phyloP scores from a whole-genome alignment of 2,113 vertebrate genomes.

The Triplophysa tibetana region DNA sequence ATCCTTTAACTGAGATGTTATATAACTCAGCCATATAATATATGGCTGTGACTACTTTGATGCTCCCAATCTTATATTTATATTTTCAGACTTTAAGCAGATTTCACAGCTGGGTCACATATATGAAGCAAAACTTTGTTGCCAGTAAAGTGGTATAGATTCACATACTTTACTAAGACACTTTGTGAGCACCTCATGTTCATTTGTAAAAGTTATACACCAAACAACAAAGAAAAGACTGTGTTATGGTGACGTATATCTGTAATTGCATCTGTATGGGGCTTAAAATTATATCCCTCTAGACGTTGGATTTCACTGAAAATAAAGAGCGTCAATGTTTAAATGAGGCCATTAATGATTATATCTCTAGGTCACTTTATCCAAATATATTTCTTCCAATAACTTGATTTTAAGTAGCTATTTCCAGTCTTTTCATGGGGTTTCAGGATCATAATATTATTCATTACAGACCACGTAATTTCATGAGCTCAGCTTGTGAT shows the following conservation, averaged over 20 bases:
- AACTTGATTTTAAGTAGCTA: neutral
- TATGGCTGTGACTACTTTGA: no score
- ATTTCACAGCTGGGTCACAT: no score
- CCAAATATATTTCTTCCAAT: constrained; percentile 5
- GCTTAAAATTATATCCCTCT: neutral
- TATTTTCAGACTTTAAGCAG: no score
- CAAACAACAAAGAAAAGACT: neutral
- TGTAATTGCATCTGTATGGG: neutral
- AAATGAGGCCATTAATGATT: constrained; percentile 20
- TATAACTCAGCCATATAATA: no score
- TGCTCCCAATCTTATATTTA: no score
- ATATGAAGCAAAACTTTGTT: no score
- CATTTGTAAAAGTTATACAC: neutral
- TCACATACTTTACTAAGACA: neutral
- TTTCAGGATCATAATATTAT: constrained; percentile 11
- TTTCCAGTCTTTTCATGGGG: neutral
- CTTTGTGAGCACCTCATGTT: neutral
- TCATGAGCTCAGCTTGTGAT: constrained; percentile 12
- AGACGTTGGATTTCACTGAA: neutral
- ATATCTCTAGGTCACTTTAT: neutral
- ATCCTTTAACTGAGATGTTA: no score
- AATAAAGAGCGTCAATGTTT: neutral
- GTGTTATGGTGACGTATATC: neutral
- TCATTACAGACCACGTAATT: neutral
- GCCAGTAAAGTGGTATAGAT: no score